Evolutionary conservation across 1,140 invertebrate genomes (phyloP), one percentile per base, ranked within the genome.

Genomic region (Laupala kohalensis): DNA sequence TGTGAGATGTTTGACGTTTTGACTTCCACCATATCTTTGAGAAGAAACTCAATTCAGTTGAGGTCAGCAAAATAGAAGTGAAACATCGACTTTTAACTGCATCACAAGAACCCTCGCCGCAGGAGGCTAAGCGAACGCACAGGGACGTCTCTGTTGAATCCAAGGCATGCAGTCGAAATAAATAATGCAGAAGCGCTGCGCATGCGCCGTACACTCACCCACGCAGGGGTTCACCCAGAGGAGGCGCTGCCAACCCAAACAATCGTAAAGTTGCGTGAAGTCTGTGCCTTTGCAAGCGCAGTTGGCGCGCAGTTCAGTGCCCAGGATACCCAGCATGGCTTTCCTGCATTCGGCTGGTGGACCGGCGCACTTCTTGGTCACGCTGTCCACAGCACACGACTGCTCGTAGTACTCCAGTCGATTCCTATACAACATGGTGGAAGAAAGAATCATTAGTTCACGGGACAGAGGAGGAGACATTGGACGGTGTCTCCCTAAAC

Each of bases 191-290:
- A 26, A 5, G 9, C 4, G 25, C 15, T 4, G 13, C 64, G 25
- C 23, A 25, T 12, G 28, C 4, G 0, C 6, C 0, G n/a, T 15
- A 9, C 37, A 84, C 91, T 89, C 81, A 95, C 93, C 92, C 69
- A 95, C 92, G 79, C 93, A 95, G 6, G 92, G 91, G 78, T 95
- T 95, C 67, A 94, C 87, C 92, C 93, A 95, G 5, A 95, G 85
- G n/a, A 95, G 84, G 65, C 92, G 80, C 76, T 94, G 92, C 93
- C 93, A 95, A 63, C 92, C 93, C 3, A 94, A 82, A 76, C 93
- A 95, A 73, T 93, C 91, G 78, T 93, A 92, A 0, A 94, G 80
- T 77, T 93, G 89, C 15, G 88, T 86, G 75, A 90, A 86, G 79
- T 94, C 92, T 0, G 89, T 90, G 5, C 91, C 91, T 73, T 92